Base-by-base conservation (phyloP, 64 coral and sea anemone genomes). In the Catalaphyllia jardinei region DNA sequence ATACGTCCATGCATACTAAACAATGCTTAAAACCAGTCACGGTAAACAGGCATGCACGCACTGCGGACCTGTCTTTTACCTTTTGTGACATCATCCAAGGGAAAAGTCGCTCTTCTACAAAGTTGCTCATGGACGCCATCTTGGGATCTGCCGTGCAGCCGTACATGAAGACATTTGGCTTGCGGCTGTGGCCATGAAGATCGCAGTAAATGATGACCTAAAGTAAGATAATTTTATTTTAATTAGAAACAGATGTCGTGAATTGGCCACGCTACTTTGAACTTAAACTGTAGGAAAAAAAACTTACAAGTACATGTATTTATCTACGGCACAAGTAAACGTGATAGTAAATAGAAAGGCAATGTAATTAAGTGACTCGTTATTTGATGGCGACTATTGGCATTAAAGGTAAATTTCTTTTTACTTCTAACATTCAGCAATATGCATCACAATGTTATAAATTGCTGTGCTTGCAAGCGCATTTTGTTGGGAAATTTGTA, bases 41-140 rank as follows among this genome's bases (percentile, higher is more conserved):
- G 19, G 19, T 22, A 16, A 25, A 6, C 42, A 3, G 2, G 18
- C 33, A 63, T 27, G 42, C 4, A 17, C 28, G 24, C 12, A 31
- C 27, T 52, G 27, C 55, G 28, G 31, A 7, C 20, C 24, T 15
- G 20, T 46, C 42, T 46, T 46, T 46, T 46, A 99, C 97, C 79
- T 95, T 95, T 74, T 99, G 94, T 52, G 97, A 99, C 94, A 99
- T 93, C 94, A 99, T 89, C 97, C 97, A 99, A 18, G 97, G 94
- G 73, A 99, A 99, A 8, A 99, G 78, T 9, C 97, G 89, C 63
- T 99, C 97, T 86, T 93, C 82, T 38, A 97, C 52, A 72, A 97
- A 94, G 71, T 89, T 80, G 1, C 83, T 93, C 92, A 89, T 87
- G 63, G 90, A 92, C 55, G 39, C 73, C 94, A 91, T 89, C 50